phyloP scores from a whole-genome alignment of 2,888 invertebrate species.

The Dorcus parallelipipedus region DNA sequence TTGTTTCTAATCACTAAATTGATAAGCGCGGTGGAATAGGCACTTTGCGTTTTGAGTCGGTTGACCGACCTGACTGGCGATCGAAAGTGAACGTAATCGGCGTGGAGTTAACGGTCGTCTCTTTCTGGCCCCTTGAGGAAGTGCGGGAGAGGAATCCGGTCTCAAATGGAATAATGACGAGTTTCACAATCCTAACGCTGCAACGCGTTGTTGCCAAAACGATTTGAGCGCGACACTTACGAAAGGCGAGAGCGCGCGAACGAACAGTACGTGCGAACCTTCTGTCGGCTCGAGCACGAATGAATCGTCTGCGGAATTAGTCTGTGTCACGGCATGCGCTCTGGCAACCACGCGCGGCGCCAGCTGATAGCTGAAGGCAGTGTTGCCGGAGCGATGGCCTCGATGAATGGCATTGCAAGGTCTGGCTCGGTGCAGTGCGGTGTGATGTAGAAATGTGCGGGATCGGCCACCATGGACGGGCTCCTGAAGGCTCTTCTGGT shows the following conservation, averaged over 20 bases:
- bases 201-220: constrained; percentile 15
- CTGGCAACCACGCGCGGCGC: constrained; percentile 17
- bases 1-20: too few relatives aligned
- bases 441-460: constrained; percentile 19
- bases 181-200: constrained; percentile 11
- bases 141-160: constrained; percentile 15
- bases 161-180: constrained; percentile 15
- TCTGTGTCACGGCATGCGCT: constrained; percentile 23
- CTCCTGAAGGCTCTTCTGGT: constrained; percentile 49
- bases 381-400: constrained; percentile 59
- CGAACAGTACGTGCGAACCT: constrained; percentile 2
- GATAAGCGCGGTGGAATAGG: neutral
- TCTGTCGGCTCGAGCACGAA: constrained; percentile 20
- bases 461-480: constrained; percentile 46
- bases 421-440: constrained; percentile 50
- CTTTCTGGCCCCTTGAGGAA: constrained; percentile 14
- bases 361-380: constrained; percentile 34
- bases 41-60: constrained; percentile 13
- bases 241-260: neutral
- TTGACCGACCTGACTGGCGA: constrained; percentile 12
- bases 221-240: neutral
- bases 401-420: constrained; percentile 64
- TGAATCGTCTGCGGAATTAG: constrained; percentile 22
- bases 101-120: constrained; percentile 12
- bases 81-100: constrained; percentile 19